These are phyloP conservation scores for Metallyticus violacea DNA, from an alignment of 2,888 invertebrate genomes.

Conservation along the genomic window DNA sequence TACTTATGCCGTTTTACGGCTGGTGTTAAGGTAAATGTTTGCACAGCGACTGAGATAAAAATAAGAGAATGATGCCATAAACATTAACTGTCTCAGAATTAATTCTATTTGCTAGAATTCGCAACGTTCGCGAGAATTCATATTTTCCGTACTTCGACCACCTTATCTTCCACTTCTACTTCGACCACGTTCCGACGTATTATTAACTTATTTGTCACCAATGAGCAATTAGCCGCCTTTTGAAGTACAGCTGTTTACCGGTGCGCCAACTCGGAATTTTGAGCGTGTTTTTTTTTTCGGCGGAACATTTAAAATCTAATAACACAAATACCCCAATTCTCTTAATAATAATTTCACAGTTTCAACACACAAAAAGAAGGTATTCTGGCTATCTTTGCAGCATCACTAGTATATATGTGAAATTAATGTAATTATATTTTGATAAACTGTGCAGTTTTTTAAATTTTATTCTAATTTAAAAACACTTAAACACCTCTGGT, in stretches of 20 bases:
- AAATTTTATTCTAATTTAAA: too few relatives aligned
- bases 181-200: too few relatives aligned
- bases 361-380: too few relatives aligned
- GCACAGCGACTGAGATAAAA: not conserved
- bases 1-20: slow-evolving; percentile 11
- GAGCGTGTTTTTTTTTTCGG: too few relatives aligned
- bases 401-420: too few relatives aligned
- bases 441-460: too few relatives aligned
- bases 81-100: not conserved
- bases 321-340: too few relatives aligned
- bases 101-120: not conserved
- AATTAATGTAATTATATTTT: too few relatives aligned
- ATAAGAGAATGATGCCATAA: not conserved
- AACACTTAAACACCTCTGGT: too few relatives aligned
- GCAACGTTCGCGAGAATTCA: not conserved
- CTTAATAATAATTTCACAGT: too few relatives aligned
- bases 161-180: too few relatives aligned
- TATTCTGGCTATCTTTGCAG: too few relatives aligned
- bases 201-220: not conserved
- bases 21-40: not conserved
- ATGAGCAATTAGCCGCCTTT: not conserved
- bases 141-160: not conserved
- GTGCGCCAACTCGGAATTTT: not conserved
- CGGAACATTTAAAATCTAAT: not conserved
- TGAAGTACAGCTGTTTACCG: not conserved